Evolutionary conservation across 2,113 vertebrate species (phyloP).

Genomic region (Lota lota): DNA sequence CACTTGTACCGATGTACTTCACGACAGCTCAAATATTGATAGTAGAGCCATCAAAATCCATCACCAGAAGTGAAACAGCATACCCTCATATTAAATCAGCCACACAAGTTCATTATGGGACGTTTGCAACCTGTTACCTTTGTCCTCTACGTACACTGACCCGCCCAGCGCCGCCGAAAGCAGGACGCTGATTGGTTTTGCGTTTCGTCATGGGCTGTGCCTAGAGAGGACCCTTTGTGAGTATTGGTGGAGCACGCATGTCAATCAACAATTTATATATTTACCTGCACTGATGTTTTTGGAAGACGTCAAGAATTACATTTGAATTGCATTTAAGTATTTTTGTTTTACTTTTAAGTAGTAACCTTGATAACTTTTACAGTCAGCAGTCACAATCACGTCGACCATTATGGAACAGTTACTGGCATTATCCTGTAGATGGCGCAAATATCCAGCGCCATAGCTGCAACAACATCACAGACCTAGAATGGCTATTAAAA

Average conservation of each 20-base stretch:
- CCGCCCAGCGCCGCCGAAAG: constrained; percentile 48
- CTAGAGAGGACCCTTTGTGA: neutral
- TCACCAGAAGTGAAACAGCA: neutral
- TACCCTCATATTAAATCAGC: constrained; percentile 4
- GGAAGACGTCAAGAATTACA: no score
- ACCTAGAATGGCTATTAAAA: no score
- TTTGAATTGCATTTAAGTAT: no score
- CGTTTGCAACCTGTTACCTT: constrained; percentile 78
- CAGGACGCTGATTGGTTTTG: constrained; percentile 54
- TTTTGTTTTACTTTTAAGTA: no score
- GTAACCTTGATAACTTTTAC: no score
- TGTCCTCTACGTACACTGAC: constrained; percentile 45
- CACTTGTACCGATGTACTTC: neutral
- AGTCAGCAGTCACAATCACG: no score
- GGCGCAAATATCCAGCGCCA: no score
- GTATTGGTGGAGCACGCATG: constrained; percentile 36
- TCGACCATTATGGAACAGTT: no score
- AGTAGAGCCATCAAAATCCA: constrained; percentile 15
- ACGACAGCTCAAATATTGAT: neutral
- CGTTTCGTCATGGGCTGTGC: constrained; percentile 27
- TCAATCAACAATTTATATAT: constrained; percentile 19
- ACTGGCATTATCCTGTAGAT: no score
- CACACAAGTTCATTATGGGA: constrained; percentile 48
- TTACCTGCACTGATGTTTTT: no score
- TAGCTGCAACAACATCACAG: no score